Evolutionary conservation across 1,140 invertebrate genomes (phyloP).

Genomic region (Drosophila sproati): DNA sequence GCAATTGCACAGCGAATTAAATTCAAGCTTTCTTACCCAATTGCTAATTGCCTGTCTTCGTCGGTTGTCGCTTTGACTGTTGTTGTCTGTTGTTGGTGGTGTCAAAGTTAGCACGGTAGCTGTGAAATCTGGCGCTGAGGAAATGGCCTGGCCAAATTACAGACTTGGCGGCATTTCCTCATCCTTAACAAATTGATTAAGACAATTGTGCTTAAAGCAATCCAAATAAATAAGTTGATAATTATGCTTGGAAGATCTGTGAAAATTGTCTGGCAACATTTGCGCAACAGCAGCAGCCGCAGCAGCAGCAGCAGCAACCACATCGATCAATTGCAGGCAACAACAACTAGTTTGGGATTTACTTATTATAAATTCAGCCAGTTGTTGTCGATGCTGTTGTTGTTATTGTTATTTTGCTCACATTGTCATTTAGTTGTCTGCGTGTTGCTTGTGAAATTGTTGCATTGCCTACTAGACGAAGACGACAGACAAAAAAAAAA

Average conservation of each 20-base stretch:
- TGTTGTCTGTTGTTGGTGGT: slow-evolving; percentile 63
- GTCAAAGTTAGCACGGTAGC: slow-evolving; percentile 82
- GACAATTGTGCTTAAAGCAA: slow-evolving; percentile 67
- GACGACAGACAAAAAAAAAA: slow-evolving; percentile 37
- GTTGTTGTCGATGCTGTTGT: slow-evolving; percentile 17
- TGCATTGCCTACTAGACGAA: slow-evolving; percentile 69
- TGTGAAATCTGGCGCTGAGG: slow-evolving; percentile 79
- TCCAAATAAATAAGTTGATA: slow-evolving; percentile 81
- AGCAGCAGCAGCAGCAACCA: slow-evolving; percentile 30
- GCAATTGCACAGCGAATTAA: slow-evolving; percentile 70
- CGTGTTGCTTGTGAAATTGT: slow-evolving; percentile 80
- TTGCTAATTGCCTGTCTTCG: slow-evolving; percentile 66
- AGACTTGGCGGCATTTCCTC: slow-evolving; percentile 62
- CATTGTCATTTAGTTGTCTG: slow-evolving; percentile 81
- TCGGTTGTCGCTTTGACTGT: slow-evolving; percentile 12
- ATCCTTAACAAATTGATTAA: slow-evolving; percentile 82
- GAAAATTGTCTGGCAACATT: slow-evolving; percentile 37
- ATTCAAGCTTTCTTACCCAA: slow-evolving; percentile 74
- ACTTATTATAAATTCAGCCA: slow-evolving; percentile 72
- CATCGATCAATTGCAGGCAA: slow-evolving; percentile 11
- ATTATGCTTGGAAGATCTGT: slow-evolving; percentile 65
- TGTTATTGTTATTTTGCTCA: slow-evolving; percentile 73
- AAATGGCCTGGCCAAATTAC: slow-evolving; percentile 50
- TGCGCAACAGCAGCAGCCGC: slow-evolving; percentile 56
- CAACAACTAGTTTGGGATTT: slow-evolving; percentile 27